These are phyloP conservation scores for Drosophila picticornis DNA, from an alignment of 2,888 invertebrate species.

Conservation along the genomic window DNA sequence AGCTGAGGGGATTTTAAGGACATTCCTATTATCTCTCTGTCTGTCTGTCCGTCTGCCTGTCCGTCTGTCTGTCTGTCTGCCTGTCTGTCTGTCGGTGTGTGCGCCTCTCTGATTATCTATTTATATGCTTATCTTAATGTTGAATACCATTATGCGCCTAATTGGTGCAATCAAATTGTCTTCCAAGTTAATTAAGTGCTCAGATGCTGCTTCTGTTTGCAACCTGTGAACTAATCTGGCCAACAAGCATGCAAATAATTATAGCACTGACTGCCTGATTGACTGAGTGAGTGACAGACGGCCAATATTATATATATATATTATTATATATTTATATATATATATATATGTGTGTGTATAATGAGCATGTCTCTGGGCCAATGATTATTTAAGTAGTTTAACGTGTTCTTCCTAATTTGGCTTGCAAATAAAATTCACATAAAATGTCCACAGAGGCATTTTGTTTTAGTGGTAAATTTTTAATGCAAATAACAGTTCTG, in stretches of 20 bases:
- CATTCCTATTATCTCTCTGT: background rate
- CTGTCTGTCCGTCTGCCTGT: no score
- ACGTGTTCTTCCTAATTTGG: slow-evolving; percentile 58
- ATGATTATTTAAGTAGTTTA: slow-evolving; percentile 67
- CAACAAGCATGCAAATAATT: slow-evolving; percentile 56
- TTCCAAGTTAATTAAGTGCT: slow-evolving; percentile 60
- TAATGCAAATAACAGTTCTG: slow-evolving; percentile 29
- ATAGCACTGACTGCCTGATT: slow-evolving; percentile 10
- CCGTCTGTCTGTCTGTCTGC: background rate
- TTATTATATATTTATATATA: background rate
- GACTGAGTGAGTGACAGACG: background rate
- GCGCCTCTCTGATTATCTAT: slow-evolving; percentile 15
- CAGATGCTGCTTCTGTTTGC: slow-evolving; percentile 5
- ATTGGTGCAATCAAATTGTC: slow-evolving; percentile 70
- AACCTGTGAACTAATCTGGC: slow-evolving; percentile 37
- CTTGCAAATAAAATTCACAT: slow-evolving; percentile 25
- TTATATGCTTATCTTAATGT: slow-evolving; percentile 24
- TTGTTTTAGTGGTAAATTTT: slow-evolving; percentile 35
- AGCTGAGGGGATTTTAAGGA: background rate
- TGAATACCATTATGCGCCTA: slow-evolving; percentile 54
- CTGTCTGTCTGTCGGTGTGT: slow-evolving; percentile 2
- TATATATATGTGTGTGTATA: slow-evolving; percentile 1
- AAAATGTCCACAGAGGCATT: slow-evolving; percentile 35
- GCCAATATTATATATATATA: background rate
- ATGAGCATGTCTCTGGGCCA: slow-evolving; percentile 9